A percentile compares a stretch with the other conserved stretches of the same genome.
These are phyloP conservation scores for Rhegmatorhina hoffmannsi DNA, from an alignment of 2,113 vertebrate species.

Conservation along the genomic window DNA sequence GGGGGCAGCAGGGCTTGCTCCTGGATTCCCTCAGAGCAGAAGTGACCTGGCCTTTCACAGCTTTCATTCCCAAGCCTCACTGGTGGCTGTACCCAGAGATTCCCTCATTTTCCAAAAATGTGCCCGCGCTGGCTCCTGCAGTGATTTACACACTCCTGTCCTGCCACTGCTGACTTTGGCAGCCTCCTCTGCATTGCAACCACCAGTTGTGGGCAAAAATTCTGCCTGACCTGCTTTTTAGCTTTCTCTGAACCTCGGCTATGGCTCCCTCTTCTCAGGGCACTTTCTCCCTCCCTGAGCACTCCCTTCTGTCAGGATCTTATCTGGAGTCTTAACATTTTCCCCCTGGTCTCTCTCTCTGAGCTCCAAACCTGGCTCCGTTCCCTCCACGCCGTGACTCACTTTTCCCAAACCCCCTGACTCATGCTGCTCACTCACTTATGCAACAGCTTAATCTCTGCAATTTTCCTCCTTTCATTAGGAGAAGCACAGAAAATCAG, in stretches of 20 bases:
- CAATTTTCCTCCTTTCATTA: slow-evolving; percentile 73
- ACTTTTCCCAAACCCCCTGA: slow-evolving; percentile 82
- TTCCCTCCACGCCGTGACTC: slow-evolving; percentile 69
- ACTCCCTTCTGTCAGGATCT: slow-evolving; percentile 4
- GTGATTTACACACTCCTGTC: slow-evolving; percentile 68
- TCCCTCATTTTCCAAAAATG: slow-evolving; percentile 75
- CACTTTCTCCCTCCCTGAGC: background rate
- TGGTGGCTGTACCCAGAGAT: slow-evolving; percentile 71
- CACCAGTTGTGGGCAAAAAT: slow-evolving; percentile 47
- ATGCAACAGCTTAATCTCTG: slow-evolving; percentile 80
- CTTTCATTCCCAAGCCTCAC: slow-evolving; percentile 60
- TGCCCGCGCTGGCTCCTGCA: slow-evolving; percentile 45
- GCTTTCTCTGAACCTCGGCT: background rate
- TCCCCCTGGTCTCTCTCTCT: slow-evolving; percentile 37
- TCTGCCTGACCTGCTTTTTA: slow-evolving; percentile 53
- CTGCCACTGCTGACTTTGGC: slow-evolving; percentile 73
- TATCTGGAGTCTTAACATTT: slow-evolving; percentile 50
- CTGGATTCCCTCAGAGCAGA: slow-evolving; percentile 39
- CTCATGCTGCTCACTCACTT: slow-evolving; percentile 77
- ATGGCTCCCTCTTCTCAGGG: background rate
- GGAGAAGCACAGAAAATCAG: slow-evolving; percentile 56
- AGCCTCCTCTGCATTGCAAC: slow-evolving; percentile 33
- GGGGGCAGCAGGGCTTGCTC: slow-evolving; percentile 7
- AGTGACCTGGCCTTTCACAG: slow-evolving; percentile 53
- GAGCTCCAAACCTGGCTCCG: slow-evolving; percentile 54